Percentiles rank a stretch among this genome's conserved stretches.
Evolutionary conservation across 2,113 vertebrate genomes (phyloP).

Genomic region (Pterocles orientalis): DNA sequence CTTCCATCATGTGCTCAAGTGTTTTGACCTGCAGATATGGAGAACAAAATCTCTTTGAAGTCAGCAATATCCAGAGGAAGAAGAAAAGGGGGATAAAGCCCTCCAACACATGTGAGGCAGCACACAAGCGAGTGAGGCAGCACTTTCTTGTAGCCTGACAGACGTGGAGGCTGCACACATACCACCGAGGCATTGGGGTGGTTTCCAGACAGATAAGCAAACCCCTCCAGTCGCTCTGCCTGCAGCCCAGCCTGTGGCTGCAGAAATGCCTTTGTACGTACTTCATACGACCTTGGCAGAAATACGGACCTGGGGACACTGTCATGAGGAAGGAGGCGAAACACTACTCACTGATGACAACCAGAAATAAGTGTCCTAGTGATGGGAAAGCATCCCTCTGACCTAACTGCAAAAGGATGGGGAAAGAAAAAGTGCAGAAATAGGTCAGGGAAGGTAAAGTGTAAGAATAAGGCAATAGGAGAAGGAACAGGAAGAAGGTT

Average conservation of each 20-base stretch:
- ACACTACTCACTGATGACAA: neutral
- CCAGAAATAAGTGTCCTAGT: neutral
- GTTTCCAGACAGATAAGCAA: neutral
- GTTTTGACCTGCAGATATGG: neutral
- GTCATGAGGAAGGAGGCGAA: neutral
- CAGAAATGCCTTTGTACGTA: neutral
- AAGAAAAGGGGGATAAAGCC: neutral
- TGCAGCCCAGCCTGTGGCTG: neutral
- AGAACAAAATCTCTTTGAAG: neutral
- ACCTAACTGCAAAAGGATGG: neutral
- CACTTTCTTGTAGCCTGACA: neutral
- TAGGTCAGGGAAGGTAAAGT: neutral
- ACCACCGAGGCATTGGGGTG: rapidly evolving
- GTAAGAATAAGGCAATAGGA: neutral
- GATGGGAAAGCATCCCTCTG: neutral
- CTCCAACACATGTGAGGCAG: rapidly evolving
- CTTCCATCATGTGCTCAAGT: neutral
- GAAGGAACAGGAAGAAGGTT: neutral
- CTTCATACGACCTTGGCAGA: neutral
- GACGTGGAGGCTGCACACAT: neutral
- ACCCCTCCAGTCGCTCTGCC: neutral
- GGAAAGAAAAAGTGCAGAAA: neutral
- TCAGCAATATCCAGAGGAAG: neutral
- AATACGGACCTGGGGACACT: neutral
- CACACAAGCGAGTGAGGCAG: neutral